phyloP scores from a whole-genome alignment of 2,888 invertebrate species.

The Axea sp. region DNA sequence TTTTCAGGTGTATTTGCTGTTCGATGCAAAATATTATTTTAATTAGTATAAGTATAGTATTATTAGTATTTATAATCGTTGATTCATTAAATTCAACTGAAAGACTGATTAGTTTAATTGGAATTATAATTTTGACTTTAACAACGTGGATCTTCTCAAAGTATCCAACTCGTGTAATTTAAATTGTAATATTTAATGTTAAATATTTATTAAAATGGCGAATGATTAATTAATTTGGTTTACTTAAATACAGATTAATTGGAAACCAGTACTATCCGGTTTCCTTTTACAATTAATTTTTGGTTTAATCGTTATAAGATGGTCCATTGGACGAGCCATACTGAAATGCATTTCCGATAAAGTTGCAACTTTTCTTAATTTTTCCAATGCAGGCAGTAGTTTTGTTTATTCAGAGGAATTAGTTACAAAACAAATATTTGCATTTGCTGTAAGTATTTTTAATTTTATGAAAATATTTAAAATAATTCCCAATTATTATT shows the following conservation, averaged over 20 bases:
- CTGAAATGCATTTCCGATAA: slow-evolving; percentile 85
- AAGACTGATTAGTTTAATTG: slow-evolving; percentile 86
- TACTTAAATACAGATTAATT: slow-evolving; percentile 84
- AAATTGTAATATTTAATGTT: slow-evolving; percentile 1
- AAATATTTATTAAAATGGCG: too few relatives aligned
- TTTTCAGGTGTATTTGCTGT: too few relatives aligned
- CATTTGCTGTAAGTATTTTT: slow-evolving; percentile 86
- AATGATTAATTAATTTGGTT: too few relatives aligned
- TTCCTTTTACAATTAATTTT: slow-evolving; percentile 90
- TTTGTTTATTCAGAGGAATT: slow-evolving; percentile 91
- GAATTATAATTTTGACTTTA: slow-evolving; percentile 83
- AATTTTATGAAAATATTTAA: too few relatives aligned
- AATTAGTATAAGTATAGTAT: too few relatives aligned
- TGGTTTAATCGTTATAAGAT: slow-evolving; percentile 91
- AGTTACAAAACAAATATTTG: slow-evolving; percentile 86
- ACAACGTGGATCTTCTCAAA: slow-evolving; percentile 84
- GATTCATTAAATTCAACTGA: slow-evolving; percentile 82
- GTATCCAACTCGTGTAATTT: slow-evolving; percentile 81
- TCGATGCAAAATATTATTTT: too few relatives aligned
- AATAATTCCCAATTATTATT: too few relatives aligned
- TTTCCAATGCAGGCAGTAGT: slow-evolving; percentile 87
- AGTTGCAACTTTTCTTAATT: slow-evolving; percentile 89
- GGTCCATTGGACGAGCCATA: slow-evolving; percentile 87
- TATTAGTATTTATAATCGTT: slow-evolving; percentile 82
- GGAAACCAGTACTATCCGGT: slow-evolving; percentile 91